Evolutionary conservation across 2,113 vertebrate genomes (phyloP), one percentile per base, ranked within the genome.

Genomic region (Onychorhynchus coronatus): DNA sequence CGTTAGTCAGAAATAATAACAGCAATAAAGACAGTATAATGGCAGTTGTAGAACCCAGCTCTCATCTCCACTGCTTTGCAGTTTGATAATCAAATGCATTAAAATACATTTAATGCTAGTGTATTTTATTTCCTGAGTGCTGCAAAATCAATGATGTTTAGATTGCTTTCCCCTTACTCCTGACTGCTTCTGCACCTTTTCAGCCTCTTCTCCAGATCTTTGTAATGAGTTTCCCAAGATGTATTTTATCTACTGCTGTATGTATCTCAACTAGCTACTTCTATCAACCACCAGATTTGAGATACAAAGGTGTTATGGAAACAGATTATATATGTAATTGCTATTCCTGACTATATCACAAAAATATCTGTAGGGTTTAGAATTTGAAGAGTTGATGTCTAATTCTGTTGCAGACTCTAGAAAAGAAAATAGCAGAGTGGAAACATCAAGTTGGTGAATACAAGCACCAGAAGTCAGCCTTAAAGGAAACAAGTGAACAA

Each of bases 371-470:
- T 65, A 53, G 55, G 14, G 18, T 55, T 61, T 67, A 66, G 50
- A 67, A 66, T 65, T 76, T 91, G n/a, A 66, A 84, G 5, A 74
- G 21, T 67, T 95, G 10, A 55, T 95, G 15, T 62, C 95, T 87
- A 55, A 61, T 87, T 78, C 55, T 97, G 46, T 88, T 97, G 39
- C 95, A 99, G 99, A 95, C 63, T 55, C 84, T 99, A 85, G 97
- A 99, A 97, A 97, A 97, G 87, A 98, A 98, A 25, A 96, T 98
- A 89, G 70, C 85, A 9, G 94, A 98, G 39, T 98, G 98, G 96
- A 98, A 98, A 91, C 71, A 97, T 88, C 97, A 98, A 88, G 62
- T 97, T 35, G 97, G 72, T 62, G 97, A 97, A 62, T 95, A 96
- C 79, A 99, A 97, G 70, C 55, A 31, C 15, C 98, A 98, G 74